Base-by-base conservation (phyloP, 2,113 vertebrate genomes). In the Ondatra zibethicus region DNA sequence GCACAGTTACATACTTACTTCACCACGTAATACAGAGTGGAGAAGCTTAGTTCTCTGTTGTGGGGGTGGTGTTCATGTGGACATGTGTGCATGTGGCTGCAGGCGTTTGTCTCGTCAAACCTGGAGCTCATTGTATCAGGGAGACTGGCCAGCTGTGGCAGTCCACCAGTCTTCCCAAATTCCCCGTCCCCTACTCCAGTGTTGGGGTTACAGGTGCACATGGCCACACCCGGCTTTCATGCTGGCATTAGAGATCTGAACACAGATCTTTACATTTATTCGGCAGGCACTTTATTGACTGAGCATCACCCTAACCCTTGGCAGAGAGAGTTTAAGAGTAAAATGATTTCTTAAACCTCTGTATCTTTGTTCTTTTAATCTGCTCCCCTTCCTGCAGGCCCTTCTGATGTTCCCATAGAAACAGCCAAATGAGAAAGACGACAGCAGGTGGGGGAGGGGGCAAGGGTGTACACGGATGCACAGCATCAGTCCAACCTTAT, bases 261-360 rank as follows among this genome's bases (percentile, higher is more conserved):
- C 84, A 50, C 31, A 23, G 63, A 19, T 7, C 63, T 31, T 68
- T 29, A 36, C 3, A 17, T 9, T 55, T 36, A 4, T 21, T 4
- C 5, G 77, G 47, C 17, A 86, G 75, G 75, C 61, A 45, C 82
- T 45, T 47, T 12, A 3, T 1, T 33, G 16, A 86, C 82, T 86
- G 82, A 47, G 39, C 16, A 66, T 12, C 27, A 21, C 29, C 29
- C 29, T 45, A 21, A 42, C 4, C 84, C 84, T 27, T 47, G 63
- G 31, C 19, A 65, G 52, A 90, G 81, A 89, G 36, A 55, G 50
- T 50, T 76, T 63, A n/a, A 85, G 39, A 42, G 68, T n/a, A 76
- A 58, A 92, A 92, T 89, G 58, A 93, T 85, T 96, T 85, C 47
- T 86, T 91, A 88, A 80, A 78, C 63, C 29, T 66, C 21, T 65